Base-by-base conservation (phyloP, 2,113 vertebrate genomes). In the Malurus cyaneus region DNA sequence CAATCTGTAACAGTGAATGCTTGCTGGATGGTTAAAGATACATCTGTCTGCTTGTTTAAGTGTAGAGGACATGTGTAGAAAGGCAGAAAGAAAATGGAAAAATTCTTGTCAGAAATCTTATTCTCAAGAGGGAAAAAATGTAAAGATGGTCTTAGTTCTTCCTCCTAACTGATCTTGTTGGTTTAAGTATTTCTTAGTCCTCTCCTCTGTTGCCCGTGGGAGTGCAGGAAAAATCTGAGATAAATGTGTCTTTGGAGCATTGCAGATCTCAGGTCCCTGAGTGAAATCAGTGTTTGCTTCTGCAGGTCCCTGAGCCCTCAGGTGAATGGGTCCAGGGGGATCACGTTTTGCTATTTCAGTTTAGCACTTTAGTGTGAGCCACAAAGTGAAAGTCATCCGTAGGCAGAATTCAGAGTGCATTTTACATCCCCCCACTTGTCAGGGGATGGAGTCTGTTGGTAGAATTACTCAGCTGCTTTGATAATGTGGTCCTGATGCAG, bases 391-490 rank as follows among this genome's bases (percentile, higher is more conserved):
- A 77, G n/a, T 77, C 17, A 26, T 26, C 46, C 0, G 0, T 7
- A 36, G 24, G 42, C 36, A 88, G 31, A 81, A 49, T 72, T 82
- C 24, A 6, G 41, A 4, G 9, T 47, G 17, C 41, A 76, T 93
- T 66, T 54, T 0, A 4, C 12, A 7, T 0, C 12, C n/a, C 77
- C 32, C 20, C 59, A 47, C 47, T 80, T 2, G 0, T 41, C 5
- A 5, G 34, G 39, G 49, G 28, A 9, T 21, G 25, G 24, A 88
- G 19, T 54, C 36, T 46, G 18, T 42, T 54, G 41, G 18, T 85
- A 16, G 41, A 69, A 76, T 54, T 64, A 60, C 18, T 80, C 47
- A 62, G 39, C 42, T 5, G 1, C 23, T 59, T 73, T 34, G 8
- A 14, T 74, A 62, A 29, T 57, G 23, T 34, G 44, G 59, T 49